Evolutionary conservation across 1,140 invertebrate species (phyloP).

Genomic region (Notospermus geniculatus): DNA sequence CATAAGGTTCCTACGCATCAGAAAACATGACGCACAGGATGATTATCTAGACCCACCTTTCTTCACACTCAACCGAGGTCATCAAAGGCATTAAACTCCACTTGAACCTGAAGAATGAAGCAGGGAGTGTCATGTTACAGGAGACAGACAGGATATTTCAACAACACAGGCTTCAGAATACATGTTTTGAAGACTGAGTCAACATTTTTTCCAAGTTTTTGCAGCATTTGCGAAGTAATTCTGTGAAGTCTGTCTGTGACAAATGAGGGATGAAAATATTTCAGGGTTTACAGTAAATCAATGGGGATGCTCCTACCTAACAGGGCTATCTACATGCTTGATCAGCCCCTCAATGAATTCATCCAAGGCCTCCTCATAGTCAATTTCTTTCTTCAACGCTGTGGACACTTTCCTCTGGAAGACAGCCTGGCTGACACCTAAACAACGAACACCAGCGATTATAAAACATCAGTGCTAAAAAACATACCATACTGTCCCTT

Average conservation of each 20-base stretch:
- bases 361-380: constrained; percentile 69
- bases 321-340: constrained; percentile 28
- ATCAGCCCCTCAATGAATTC: constrained; percentile 54
- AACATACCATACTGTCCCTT: neutral
- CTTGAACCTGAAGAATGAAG: constrained; percentile 27
- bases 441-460: constrained; percentile 8
- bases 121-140: too few relatives aligned
- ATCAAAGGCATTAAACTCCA: constrained; percentile 29
- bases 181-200: too few relatives aligned
- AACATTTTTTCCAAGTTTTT: too few relatives aligned
- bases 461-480: too few relatives aligned
- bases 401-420: constrained; percentile 30
- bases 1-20: too few relatives aligned
- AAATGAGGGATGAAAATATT: too few relatives aligned
- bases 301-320: constrained; percentile 29
- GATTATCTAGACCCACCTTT: neutral
- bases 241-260: neutral
- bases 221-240: too few relatives aligned
- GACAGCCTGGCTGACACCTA: constrained; percentile 32
- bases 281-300: neutral
- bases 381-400: constrained; percentile 27
- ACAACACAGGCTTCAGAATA: too few relatives aligned
- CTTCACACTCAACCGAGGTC: constrained; percentile 29
- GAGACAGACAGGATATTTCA: too few relatives aligned
- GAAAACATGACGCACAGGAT: too few relatives aligned